Percentiles rank a stretch among this genome's conserved stretches.
These are phyloP conservation scores for Gallinago paraguaiae DNA, from an alignment of 2,113 vertebrate species.

Conservation along the genomic window DNA sequence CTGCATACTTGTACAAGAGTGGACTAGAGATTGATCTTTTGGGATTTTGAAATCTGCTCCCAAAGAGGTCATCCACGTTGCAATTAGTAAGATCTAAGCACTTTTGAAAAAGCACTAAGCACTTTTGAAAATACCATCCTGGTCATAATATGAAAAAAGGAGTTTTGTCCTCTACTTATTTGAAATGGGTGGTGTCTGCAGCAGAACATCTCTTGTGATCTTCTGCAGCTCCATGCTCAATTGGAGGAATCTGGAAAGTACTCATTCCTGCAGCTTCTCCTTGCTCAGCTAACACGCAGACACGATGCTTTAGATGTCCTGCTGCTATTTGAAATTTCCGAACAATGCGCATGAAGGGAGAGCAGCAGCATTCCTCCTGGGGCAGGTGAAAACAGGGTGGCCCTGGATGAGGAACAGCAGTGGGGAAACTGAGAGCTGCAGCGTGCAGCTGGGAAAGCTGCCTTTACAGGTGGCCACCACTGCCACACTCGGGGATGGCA, in stretches of 20 bases:
- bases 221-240: background rate
- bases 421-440: rapidly evolving
- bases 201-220: background rate
- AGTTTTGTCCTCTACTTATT: background rate
- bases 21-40: background rate
- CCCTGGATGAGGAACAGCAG: background rate
- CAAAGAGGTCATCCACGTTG: background rate
- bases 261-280: background rate
- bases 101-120: background rate
- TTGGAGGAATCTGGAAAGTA: background rate
- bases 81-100: background rate
- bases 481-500: rapidly evolving
- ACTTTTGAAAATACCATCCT: background rate
- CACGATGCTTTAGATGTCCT: background rate
- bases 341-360: background rate
- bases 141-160: background rate
- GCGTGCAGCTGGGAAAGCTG: rapidly evolving
- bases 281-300: background rate
- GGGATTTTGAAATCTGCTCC: background rate
- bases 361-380: background rate
- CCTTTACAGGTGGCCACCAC: background rate
- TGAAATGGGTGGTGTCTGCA: background rate
- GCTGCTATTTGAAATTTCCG: background rate
- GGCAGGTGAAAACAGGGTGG: background rate
- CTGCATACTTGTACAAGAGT: background rate